phyloP scores from a whole-genome alignment of 2,888 invertebrate genomes.

The Danaus chrysippus region DNA sequence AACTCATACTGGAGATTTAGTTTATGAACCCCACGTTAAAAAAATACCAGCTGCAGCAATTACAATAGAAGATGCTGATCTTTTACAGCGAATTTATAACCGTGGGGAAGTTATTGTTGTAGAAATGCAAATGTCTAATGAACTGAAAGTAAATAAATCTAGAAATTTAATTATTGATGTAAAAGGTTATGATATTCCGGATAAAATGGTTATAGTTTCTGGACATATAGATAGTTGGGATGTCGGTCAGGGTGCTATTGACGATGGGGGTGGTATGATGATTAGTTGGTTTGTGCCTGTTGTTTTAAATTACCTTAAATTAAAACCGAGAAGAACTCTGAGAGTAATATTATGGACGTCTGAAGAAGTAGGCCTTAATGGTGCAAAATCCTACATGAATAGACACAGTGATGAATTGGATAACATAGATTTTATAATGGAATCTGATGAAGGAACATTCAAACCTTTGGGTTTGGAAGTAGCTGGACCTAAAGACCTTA shows the following conservation, averaged over 20 bases:
- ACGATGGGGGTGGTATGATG: slow-evolving; percentile 90
- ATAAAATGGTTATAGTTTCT: slow-evolving; percentile 84
- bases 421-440: slow-evolving; percentile 87
- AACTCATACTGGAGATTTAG: slow-evolving; percentile 87
- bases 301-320: slow-evolving; percentile 81
- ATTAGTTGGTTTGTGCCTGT: slow-evolving; percentile 87
- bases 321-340: slow-evolving; percentile 85
- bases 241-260: slow-evolving; percentile 92
- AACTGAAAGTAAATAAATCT: slow-evolving; percentile 77
- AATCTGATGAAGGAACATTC: slow-evolving; percentile 91
- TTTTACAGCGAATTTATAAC: slow-evolving; percentile 81
- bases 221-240: slow-evolving; percentile 94
- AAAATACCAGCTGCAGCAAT: slow-evolving; percentile 87
- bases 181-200: slow-evolving; percentile 65
- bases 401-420: slow-evolving; percentile 75
- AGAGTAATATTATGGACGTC: slow-evolving; percentile 88
- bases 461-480: slow-evolving; percentile 84
- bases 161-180: slow-evolving; percentile 87
- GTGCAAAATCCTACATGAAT: slow-evolving; percentile 82
- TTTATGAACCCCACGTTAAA: slow-evolving; percentile 75
- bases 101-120: slow-evolving; percentile 71
- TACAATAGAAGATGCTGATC: slow-evolving; percentile 87
- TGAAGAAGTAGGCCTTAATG: slow-evolving; percentile 86
- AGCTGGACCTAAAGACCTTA: slow-evolving; percentile 79
- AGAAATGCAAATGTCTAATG: slow-evolving; percentile 84